Evolutionary conservation across 1,140 invertebrate genomes (phyloP).

Genomic region (Neodiprion pinetum): DNA sequence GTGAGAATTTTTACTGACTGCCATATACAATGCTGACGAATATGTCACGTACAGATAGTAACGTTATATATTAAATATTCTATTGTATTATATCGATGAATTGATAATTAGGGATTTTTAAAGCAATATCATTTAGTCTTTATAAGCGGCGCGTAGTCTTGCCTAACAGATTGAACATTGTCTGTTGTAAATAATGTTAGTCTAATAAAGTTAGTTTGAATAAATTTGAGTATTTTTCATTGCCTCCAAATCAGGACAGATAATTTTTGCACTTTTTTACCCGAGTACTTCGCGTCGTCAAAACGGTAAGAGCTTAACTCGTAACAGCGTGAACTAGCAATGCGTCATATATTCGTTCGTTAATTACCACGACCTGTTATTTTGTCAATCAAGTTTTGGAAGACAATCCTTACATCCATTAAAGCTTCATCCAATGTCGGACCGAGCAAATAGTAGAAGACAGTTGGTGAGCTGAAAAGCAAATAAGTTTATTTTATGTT

Average conservation of each 20-base stretch:
- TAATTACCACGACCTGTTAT: not conserved
- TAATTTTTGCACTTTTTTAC: too few species aligned
- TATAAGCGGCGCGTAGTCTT: not conserved
- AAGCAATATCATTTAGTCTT: not conserved
- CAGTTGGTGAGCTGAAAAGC: not conserved
- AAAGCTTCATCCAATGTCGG: not conserved
- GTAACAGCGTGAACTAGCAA: too few species aligned
- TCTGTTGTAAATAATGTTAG: not conserved
- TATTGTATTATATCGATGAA: not conserved
- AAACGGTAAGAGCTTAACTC: too few species aligned
- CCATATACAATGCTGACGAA: not conserved
- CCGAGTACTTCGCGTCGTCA: too few species aligned
- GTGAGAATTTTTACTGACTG: too few species aligned
- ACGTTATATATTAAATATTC: not conserved
- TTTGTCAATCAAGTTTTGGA: not conserved
- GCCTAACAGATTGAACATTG: not conserved
- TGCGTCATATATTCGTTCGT: not conserved
- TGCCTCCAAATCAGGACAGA: not conserved
- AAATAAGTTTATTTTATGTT: too few species aligned
- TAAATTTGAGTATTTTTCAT: not conserved
- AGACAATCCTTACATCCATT: not conserved
- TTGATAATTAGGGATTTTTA: not conserved
- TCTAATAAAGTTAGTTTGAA: not conserved
- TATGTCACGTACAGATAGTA: not conserved
- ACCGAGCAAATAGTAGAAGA: not conserved